Evolutionary conservation across 92 coral and sea anemone species (phyloP).

Genomic region (Siderastrea siderea): DNA sequence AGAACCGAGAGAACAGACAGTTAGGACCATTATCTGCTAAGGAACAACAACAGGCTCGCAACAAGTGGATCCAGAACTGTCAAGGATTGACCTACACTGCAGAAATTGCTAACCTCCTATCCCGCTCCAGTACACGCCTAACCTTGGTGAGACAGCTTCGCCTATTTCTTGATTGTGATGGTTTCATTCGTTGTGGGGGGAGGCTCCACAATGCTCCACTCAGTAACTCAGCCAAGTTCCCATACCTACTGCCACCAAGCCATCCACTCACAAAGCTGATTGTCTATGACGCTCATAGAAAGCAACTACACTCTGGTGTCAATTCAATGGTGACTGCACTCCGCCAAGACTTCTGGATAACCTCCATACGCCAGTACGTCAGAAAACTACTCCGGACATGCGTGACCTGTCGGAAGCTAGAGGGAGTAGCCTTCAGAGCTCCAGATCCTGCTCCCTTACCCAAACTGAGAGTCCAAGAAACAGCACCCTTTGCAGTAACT

Average conservation of each 20-base stretch:
- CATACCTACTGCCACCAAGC: conserved; percentile 8
- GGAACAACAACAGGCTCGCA: background rate
- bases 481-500: conserved; percentile 60
- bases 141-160: background rate
- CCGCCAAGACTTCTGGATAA: conserved; percentile 65
- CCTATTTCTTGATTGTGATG: conserved; percentile 43
- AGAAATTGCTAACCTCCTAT: background rate
- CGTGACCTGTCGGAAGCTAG: conserved; percentile 53
- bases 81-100: background rate
- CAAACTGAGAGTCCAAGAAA: conserved; percentile 53
- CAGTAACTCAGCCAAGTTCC: conserved; percentile 36
- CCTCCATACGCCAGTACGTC: conserved; percentile 43
- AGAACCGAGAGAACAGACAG: background rate
- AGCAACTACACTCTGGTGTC: conserved; percentile 67
- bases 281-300: conserved; percentile 28
- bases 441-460: conserved; percentile 73
- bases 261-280: conserved; percentile 54
- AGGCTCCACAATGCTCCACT: conserved; percentile 70
- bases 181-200: conserved; percentile 69
- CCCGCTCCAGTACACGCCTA: background rate
- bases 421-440: conserved; percentile 34
- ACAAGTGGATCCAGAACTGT: background rate
- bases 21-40: background rate
- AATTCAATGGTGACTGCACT: conserved; percentile 57
- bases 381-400: conserved; percentile 38